Base-by-base conservation (phyloP, 2,888 invertebrate species). In the Apamea epomidion region DNA sequence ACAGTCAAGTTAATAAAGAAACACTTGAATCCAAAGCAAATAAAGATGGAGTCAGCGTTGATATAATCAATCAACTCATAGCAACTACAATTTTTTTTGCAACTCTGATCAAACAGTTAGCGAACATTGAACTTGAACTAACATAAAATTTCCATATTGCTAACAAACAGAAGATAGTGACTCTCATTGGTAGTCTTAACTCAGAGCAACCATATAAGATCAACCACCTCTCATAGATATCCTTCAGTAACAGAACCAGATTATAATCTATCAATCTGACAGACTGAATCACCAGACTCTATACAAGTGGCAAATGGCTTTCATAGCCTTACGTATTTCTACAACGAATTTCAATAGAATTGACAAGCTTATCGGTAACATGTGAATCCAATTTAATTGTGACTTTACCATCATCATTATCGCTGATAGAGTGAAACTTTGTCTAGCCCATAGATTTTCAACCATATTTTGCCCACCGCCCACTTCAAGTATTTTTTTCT, bases 11-110 rank as follows among this genome's bases (percentile, higher is more conserved):
- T 14, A 67, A 25, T 71, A 14, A 21, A 58, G 0, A 7, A 48
- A 29, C 14, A 73, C 16, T 64, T 1, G 54, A 62, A 73, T 69
- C 48, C 42, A 73, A 64, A 69, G 14, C 48, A 78, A 83, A 78
- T 64, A 83, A 67, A 32, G 64, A 65, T 68, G 37, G 32, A 54
- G 51, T 78, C 32, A 65, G 58, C 42, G 21, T 70, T 77, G 64
- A 82, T 32, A 70, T 70, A 78, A 83, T 78, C 60, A 60, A 37
- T 83, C 65, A 60, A 7, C 62, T 32, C n/a, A 54, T 14, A 68
- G 32, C 37, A 18, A 70, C 54, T 29, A 37, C 51, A n/a, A 7
- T 21, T 0, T 64, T 54, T 75, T 82, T 65, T 72, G 37, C 18
- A 48, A 29, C 54, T 62, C 37, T 54, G 7, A 42, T 42, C 48